Conservation (phyloP, 2,797 vertebrate species). For the Sebastes kiyomatsui region DNA sequence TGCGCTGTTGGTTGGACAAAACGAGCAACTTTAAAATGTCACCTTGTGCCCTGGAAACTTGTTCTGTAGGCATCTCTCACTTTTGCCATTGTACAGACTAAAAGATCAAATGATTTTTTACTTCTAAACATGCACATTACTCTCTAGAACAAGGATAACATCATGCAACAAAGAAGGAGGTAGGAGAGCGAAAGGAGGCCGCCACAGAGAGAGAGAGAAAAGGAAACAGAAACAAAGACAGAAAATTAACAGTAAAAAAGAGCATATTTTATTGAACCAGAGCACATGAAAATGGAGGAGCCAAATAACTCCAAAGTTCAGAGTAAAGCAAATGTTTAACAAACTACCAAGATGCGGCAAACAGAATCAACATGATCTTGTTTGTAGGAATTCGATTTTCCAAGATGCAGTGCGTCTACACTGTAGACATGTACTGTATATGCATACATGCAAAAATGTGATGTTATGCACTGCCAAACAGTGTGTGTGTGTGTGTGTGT, state of each 20-base stretch:
- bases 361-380: conserved; percentile 22
- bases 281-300: conserved; percentile 38
- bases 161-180: background rate
- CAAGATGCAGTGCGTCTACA: background rate
- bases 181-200: background rate
- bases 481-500: background rate
- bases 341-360: conserved; percentile 14
- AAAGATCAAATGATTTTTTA: background rate
- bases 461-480: background rate
- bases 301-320: conserved; percentile 23
- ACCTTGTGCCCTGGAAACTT: background rate
- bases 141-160: background rate
- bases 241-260: background rate
- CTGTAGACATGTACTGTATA: background rate
- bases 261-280: background rate
- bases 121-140: background rate
- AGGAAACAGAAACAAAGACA: conserved; percentile 9
- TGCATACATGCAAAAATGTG: background rate
- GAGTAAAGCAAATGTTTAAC: conserved; percentile 21
- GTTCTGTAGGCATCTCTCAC: background rate
- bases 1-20: background rate
- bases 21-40: background rate
- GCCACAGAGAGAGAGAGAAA: background rate
- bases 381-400: conserved; percentile 9
- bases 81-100: background rate